These are phyloP conservation scores for Homarus gammarus DNA, from an alignment of 2,888 invertebrate genomes.

Conservation along the genomic window DNA sequence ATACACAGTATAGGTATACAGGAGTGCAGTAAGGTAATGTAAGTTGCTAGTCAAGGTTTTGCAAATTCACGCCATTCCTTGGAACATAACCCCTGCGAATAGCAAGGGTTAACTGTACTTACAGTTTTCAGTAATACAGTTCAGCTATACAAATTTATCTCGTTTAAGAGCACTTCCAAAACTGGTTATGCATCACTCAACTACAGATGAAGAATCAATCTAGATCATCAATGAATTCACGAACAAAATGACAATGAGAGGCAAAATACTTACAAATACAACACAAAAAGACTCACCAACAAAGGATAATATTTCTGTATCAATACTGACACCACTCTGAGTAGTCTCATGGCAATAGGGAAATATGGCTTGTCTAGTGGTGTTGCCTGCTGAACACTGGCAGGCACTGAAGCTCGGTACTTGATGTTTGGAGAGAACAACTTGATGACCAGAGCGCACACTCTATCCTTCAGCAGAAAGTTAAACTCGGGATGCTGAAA, in stretches of 20 bases:
- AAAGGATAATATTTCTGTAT: constrained; percentile 95
- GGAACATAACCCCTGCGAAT: too few species aligned
- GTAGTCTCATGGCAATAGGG: constrained; percentile 96
- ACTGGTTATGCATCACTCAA: too few species aligned
- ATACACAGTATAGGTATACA: too few species aligned
- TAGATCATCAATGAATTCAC: background rate
- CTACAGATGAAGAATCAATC: too few species aligned
- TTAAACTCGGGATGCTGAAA: constrained; percentile 94
- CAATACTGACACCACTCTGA: constrained; percentile 94
- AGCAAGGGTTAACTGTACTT: too few species aligned
- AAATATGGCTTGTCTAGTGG: constrained; percentile 93
- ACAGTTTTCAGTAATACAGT: too few species aligned
- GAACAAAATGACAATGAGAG: background rate
- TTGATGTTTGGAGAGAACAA: constrained; percentile 99
- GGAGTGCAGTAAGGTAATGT: too few species aligned
- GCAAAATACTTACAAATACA: background rate
- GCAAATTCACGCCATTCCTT: too few species aligned
- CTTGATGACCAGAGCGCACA: constrained; percentile 98
- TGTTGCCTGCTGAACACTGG: constrained; percentile 82
- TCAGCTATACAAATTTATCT: too few species aligned
- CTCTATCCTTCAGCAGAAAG: constrained; percentile 95
- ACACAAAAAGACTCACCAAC: constrained; percentile 83
- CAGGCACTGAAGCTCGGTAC: constrained; percentile 84
- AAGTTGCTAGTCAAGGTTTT: too few species aligned
- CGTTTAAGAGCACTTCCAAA: too few species aligned